Evolutionary conservation across 2,113 vertebrate species (phyloP), one percentile per base, ranked within the genome.

Genomic region (Vombatus ursinus): DNA sequence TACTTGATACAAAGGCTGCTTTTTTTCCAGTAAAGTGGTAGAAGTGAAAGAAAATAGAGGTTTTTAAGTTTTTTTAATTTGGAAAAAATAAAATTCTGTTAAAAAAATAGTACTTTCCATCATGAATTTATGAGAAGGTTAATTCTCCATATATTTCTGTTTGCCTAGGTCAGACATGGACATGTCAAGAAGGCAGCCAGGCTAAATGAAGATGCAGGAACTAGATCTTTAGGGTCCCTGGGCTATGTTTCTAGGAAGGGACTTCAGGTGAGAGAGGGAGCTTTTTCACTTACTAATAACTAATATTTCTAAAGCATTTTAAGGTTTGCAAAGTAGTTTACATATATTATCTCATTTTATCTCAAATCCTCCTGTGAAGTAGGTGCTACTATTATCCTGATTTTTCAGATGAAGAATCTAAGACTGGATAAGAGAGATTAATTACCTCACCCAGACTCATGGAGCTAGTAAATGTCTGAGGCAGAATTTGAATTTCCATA

Each of bases 181-280:
- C 89, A 95, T 90, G 90, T 94, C 51, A 53, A 96, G 47, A 90
- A 4, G 49, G 14, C 37, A 91, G 77, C 77, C n/a, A 53, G 5
- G 49, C 57, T 96, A 49, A 37, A 37, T 92, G 47, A 93, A 92
- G 52, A 91, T 52, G 0, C 16, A 68, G 44, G 26, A 90, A 50
- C 52, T 53, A 50, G n/a, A 26, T 37, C 8, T n/a, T 0, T 19
- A 50, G 0, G 37, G 37, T 52, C 12, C 50, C 53, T 47, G 16
- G 52, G 84, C 91, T 37, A 96, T n/a, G 48, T 90, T 95, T 97
- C 93, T 92, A 90, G 90, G 93, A 96, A 92, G 14, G 3, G 0
- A 3, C 89, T 93, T 16, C 7, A 84, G 31, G 19, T 90, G 24
- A 94, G 24, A 95, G 4, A 0, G 6, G 54, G 24, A 92, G 84